Conservation (phyloP, 1,140 invertebrate genomes). For the Tachypleus tridentatus region DNA sequence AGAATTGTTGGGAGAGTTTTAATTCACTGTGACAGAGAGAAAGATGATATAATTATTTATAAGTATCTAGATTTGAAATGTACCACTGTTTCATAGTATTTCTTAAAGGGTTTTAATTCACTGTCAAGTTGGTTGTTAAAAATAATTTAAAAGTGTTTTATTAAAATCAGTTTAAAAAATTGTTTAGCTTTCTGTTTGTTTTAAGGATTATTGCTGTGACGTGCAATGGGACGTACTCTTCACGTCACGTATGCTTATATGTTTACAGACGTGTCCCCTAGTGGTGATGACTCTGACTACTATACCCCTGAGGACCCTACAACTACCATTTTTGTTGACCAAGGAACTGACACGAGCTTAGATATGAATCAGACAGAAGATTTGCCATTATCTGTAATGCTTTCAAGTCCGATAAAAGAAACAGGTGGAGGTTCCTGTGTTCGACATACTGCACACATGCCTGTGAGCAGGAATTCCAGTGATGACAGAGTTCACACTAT, state of each 20-base stretch:
- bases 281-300: conserved; percentile 25
- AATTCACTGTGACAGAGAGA: too few relatives aligned
- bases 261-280: conserved; percentile 20
- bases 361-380: conserved; percentile 9
- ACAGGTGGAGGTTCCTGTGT: not conserved
- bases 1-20: too few relatives aligned
- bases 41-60: too few relatives aligned
- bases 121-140: too few relatives aligned
- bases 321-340: conserved; percentile 22
- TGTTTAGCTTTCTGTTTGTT: too few relatives aligned
- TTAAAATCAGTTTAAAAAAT: too few relatives aligned
- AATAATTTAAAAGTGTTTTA: too few relatives aligned
- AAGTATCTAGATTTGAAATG: too few relatives aligned
- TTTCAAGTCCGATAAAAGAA: not conserved
- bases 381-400: not conserved
- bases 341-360: conserved; percentile 16
- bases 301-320: conserved; percentile 25
- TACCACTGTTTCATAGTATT: too few relatives aligned
- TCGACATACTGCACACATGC: not conserved
- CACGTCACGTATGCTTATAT: not conserved
- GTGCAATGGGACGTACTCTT: not conserved
- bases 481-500: not conserved
- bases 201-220: not conserved
- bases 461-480: not conserved
- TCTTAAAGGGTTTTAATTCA: too few relatives aligned